Percentiles rank a stretch among this genome's conserved stretches.
Conservation (phyloP, 2,888 invertebrate genomes). For the Drosophila paramelanica region DNA sequence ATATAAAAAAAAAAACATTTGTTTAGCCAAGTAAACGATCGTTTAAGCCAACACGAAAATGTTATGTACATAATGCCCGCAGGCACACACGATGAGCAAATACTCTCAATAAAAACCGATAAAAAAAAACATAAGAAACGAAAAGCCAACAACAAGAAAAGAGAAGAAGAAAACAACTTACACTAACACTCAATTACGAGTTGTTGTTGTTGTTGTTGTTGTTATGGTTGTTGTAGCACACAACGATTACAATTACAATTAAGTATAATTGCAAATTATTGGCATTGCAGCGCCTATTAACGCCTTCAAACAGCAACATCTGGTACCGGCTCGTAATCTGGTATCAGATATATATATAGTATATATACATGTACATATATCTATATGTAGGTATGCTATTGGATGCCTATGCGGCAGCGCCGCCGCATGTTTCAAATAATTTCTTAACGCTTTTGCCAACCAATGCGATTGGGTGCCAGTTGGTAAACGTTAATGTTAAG, state of each 20-base stretch:
- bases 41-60: slow-evolving; percentile 63
- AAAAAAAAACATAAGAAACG: slow-evolving; percentile 24
- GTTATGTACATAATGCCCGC: slow-evolving; percentile 59
- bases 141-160: slow-evolving; percentile 24
- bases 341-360: slow-evolving; percentile 11
- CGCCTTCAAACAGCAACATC: slow-evolving; percentile 56
- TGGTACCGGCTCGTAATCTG: slow-evolving; percentile 13
- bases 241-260: slow-evolving; percentile 64
- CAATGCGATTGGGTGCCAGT: slow-evolving; percentile 66
- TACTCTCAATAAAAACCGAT: slow-evolving; percentile 58
- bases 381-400: slow-evolving; percentile 45
- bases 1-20: slow-evolving; percentile 55
- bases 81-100: slow-evolving; percentile 56
- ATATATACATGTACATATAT: background rate
- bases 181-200: slow-evolving; percentile 54
- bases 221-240: slow-evolving; percentile 31
- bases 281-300: slow-evolving; percentile 78
- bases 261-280: slow-evolving; percentile 79
- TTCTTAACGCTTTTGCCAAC: slow-evolving; percentile 65
- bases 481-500: slow-evolving; percentile 65
- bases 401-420: slow-evolving; percentile 64
- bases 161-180: slow-evolving; percentile 28
- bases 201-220: slow-evolving; percentile 35
- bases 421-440: slow-evolving; percentile 78
- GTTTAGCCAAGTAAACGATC: slow-evolving; percentile 71